phyloP scores from a whole-genome alignment of 2,888 invertebrate genomes.

The Leptogaster cylindrica region DNA sequence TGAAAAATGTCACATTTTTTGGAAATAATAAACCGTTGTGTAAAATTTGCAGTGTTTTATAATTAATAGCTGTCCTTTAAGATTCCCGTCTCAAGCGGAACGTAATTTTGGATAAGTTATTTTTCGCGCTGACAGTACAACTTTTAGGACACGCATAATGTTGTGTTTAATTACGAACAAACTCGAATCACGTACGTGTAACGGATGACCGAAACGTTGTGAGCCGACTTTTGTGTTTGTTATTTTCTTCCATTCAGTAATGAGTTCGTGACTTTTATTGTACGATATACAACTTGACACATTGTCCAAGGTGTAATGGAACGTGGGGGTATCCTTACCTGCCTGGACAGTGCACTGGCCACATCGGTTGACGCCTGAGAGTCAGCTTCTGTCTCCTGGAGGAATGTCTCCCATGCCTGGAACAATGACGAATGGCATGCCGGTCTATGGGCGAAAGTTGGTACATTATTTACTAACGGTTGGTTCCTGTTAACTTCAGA shows the following conservation, averaged over 20 bases:
- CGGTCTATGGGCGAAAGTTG: conserved; percentile 65
- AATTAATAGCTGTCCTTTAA: conserved; percentile 7
- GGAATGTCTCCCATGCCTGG: conserved; percentile 88
- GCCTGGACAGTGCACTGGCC: conserved; percentile 77
- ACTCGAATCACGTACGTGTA: conserved; percentile 5
- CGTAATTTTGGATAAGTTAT: conserved; percentile 15
- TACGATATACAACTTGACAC: conserved; percentile 3
- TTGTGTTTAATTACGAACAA: not conserved
- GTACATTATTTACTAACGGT: conserved; percentile 23
- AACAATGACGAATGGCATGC: conserved; percentile 82
- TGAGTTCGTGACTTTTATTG: conserved; percentile 9
- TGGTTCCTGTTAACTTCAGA: not conserved
- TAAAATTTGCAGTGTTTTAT: too few species aligned
- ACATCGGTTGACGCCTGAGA: conserved; percentile 85
- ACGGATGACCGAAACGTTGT: too few species aligned
- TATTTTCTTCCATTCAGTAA: not conserved
- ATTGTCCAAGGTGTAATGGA: too few species aligned
- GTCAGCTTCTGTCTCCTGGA: conserved; percentile 90
- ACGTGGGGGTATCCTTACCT: too few species aligned
- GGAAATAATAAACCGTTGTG: too few species aligned
- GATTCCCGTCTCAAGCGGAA: conserved; percentile 16
- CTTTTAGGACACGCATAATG: not conserved
- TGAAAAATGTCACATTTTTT: too few species aligned
- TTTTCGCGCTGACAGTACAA: not conserved
- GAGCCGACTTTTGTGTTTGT: too few species aligned